Evolutionary conservation across 1,140 invertebrate genomes (phyloP).

Genomic region (Proales similis): DNA sequence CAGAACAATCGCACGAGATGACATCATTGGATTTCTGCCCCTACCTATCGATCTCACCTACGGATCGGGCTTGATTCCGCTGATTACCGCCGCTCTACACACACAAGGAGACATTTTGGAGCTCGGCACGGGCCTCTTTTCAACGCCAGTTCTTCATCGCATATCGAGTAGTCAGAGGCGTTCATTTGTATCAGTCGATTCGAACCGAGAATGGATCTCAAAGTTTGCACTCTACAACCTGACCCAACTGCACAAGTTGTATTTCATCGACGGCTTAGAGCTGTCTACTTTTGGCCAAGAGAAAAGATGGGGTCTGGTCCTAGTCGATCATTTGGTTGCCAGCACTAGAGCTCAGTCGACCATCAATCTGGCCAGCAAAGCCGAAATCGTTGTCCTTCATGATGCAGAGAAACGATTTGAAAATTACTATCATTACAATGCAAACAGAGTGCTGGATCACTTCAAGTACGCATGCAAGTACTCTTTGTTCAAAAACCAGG

Average conservation of each 20-base stretch:
- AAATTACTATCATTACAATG: conserved; percentile 1
- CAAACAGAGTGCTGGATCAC: not conserved
- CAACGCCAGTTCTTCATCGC: conserved; percentile 4
- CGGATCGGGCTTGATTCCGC: conserved; percentile 5
- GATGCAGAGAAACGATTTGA: conserved; percentile 16
- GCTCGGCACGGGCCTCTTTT: conserved; percentile 28
- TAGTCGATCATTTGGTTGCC: conserved; percentile 20
- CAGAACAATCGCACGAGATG: too few species aligned
- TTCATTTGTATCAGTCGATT: conserved; percentile 8
- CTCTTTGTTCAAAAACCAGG: conserved; percentile 12
- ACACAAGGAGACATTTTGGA: not conserved
- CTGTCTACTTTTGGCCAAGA: not conserved
- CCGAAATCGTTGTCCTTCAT: conserved; percentile 16
- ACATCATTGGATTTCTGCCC: too few species aligned
- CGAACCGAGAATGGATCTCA: conserved; percentile 3
- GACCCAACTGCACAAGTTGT: not conserved
- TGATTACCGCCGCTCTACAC: not conserved
- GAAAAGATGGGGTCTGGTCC: conserved; percentile 1
- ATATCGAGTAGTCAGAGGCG: conserved; percentile 2
- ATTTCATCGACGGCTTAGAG: not conserved
- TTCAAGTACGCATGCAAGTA: conserved; percentile 31
- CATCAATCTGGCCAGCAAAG: not conserved
- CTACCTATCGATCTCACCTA: conserved; percentile 6
- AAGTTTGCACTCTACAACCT: conserved; percentile 14
- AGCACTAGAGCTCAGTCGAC: not conserved